A percentile compares a stretch with the other conserved stretches of the same genome.
These are phyloP conservation scores for Eutrigla gurnardus DNA, from an alignment of 2,797 vertebrate genomes.

Conservation along the genomic window DNA sequence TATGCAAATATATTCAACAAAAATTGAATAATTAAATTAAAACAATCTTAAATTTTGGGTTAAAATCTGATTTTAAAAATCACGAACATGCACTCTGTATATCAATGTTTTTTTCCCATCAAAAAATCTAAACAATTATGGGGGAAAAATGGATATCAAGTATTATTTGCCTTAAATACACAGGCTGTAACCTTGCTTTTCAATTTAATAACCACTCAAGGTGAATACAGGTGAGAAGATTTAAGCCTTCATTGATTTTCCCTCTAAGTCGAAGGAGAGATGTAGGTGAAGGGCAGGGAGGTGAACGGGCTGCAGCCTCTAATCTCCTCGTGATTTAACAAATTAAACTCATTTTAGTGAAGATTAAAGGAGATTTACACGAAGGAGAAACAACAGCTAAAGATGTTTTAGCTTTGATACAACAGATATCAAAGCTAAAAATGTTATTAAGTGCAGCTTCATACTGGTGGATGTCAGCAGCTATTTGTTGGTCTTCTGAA, in stretches of 20 bases:
- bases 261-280: conserved; percentile 5
- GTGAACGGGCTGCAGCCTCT: conserved; percentile 2
- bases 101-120: not conserved
- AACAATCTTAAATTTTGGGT: not conserved
- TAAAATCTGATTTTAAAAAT: not conserved
- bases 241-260: conserved; percentile 36
- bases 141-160: not conserved
- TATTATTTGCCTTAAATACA: not conserved
- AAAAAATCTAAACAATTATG: not conserved
- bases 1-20: not conserved
- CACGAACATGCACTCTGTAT: not conserved
- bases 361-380: conserved; percentile 29
- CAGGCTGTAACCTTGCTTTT: not conserved
- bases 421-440: not conserved
- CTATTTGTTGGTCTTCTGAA: conserved; percentile 68
- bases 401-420: conserved; percentile 9
- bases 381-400: conserved; percentile 11
- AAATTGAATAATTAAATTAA: too few relatives aligned
- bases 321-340: conserved; percentile 26
- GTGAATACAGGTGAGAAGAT: conserved; percentile 29
- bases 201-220: not conserved
- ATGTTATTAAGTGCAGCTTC: not conserved
- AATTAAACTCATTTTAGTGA: conserved; percentile 34
- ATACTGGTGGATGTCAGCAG: not conserved
- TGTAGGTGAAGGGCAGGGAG: conserved; percentile 18